Evolutionary conservation across 2,888 invertebrate genomes (phyloP), one percentile per base, ranked within the genome.

Genomic region (Anaspis maculata): DNA sequence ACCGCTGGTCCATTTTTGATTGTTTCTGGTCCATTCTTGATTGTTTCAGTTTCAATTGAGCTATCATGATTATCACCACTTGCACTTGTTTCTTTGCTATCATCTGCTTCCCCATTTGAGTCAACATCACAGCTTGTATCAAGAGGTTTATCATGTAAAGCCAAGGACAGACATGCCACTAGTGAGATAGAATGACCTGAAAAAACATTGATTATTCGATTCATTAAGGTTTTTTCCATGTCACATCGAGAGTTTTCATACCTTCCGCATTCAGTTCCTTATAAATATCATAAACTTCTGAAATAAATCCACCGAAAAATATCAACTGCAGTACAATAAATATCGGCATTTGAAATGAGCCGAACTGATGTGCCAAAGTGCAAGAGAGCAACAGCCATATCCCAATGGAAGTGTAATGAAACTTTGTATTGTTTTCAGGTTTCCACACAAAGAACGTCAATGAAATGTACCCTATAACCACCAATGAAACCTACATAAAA

Each of bases 361-460:
- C 87, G 2, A 85, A 73, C 21, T 82, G 70, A 47, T 83, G 81
- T 26, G 88, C 81, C 7, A 83, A 51, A 56, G 81, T 87, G 45
- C 86, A 76, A 12, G 84, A 77, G 16, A 86, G 64, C 3, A 84
- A 68, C 9, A 86, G 65, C 91, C 91, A 92, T 13, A 85, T 62
- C 1, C 74, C 64, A 44, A 79, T 77, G 0, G 90, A 80, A 6
- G 77, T 74, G 29, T 78, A 71, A 23, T 80, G 75, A 54, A 86
- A 82, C 32, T 72, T 66, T 3, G 66, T 65, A 11, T 78, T 76
- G 39, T 81, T 78, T 40, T 77, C 70, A 1, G 81, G 79, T 19
- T 72, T 79, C 91, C 91, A 92, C 46, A 82, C 69, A 30, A 83
- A 67, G 43, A 77, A 74, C 1, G 90, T 73, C 26, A 80, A 67